Base-by-base conservation (phyloP, 2,797 vertebrate species). In the Sebastes aleutianus region DNA sequence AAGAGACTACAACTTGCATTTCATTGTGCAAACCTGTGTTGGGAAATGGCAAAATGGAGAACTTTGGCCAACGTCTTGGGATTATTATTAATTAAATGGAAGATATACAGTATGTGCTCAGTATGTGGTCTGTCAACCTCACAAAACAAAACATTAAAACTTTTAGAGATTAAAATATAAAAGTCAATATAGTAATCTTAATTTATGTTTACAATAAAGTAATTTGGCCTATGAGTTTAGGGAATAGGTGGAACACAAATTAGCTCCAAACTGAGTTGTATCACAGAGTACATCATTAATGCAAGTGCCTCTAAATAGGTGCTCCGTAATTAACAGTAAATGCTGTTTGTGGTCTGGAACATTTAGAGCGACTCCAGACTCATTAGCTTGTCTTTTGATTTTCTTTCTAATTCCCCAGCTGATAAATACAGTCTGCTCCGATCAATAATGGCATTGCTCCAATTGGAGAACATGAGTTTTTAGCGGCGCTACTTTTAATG, bases 401-500 rank as follows among this genome's bases (percentile, higher is more conserved):
- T 83, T 81, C 69, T 67, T 72, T 85, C 68, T 54, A 62, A 79
- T 78, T 79, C 77, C 56, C 84, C 56, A 61, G 66, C 63, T 76
- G 72, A 87, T 88, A 78, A 84, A 84, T 90, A 85, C 80, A 78
- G 70, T 80, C 86, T 78, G 70, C 86, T 69, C 13, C 1, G 66
- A 90, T 91, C 85, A 76, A 83, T 78, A 76, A 88, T 88, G 86
- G 81, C 83, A 47, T 78, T 71, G 47, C 36, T 87, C 85, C 81
- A 87, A 82, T 9, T 81, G 77, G 70, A 88, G 78, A 64, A 78
- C 84, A 91, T 92, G 87, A 89, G 78, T 86, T 79, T 90, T 82
- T 86, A 57, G 84, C 82, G 87, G 85, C 27, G 62, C 84, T 76
- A 61, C 76, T 85, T 65, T 84, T 91, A 92, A 91, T 91, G 89